These are phyloP conservation scores for Scylla paramamosain DNA, from an alignment of 1,140 invertebrate species.

Conservation along the genomic window DNA sequence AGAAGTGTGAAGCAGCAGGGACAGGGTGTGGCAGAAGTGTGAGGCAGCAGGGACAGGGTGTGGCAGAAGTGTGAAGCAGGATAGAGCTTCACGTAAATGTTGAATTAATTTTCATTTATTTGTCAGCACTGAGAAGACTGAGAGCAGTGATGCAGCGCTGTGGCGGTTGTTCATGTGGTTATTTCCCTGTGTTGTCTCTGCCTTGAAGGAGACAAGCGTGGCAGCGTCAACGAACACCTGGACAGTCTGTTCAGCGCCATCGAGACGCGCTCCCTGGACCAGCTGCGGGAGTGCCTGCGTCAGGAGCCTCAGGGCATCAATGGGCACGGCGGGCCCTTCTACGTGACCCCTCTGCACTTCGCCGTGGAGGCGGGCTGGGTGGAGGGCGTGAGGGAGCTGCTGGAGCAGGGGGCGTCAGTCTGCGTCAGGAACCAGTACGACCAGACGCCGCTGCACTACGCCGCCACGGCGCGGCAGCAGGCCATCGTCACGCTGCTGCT, in stretches of 20 bases:
- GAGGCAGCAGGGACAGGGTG: no score
- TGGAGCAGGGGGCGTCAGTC: slow-evolving; percentile 82
- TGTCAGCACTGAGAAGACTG: no score
- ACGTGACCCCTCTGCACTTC: slow-evolving; percentile 83
- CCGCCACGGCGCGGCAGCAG: slow-evolving; percentile 81
- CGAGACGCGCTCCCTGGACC: not conserved
- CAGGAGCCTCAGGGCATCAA: slow-evolving; percentile 51
- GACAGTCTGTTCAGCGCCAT: not conserved
- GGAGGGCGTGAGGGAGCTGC: slow-evolving; percentile 82
- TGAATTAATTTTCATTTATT: no score
- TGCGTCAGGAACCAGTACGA: slow-evolving; percentile 82
- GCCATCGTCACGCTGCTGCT: slow-evolving; percentile 82
- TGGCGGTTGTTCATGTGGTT: not conserved
- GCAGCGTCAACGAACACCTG: slow-evolving; percentile 5
- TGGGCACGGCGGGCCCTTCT: slow-evolving; percentile 75
- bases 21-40: no score
- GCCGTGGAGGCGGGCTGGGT: slow-evolving; percentile 82
- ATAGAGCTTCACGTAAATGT: no score
- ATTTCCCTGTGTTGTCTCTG: not conserved
- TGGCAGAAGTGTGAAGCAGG: no score
- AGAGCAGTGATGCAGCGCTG: no score
- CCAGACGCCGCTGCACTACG: slow-evolving; percentile 84
- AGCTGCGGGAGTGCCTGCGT: slow-evolving; percentile 32
- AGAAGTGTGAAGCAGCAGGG: no score
- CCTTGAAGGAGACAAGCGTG: not conserved